phyloP scores from a whole-genome alignment of 2,797 vertebrate species.

The Erethizon dorsatum region DNA sequence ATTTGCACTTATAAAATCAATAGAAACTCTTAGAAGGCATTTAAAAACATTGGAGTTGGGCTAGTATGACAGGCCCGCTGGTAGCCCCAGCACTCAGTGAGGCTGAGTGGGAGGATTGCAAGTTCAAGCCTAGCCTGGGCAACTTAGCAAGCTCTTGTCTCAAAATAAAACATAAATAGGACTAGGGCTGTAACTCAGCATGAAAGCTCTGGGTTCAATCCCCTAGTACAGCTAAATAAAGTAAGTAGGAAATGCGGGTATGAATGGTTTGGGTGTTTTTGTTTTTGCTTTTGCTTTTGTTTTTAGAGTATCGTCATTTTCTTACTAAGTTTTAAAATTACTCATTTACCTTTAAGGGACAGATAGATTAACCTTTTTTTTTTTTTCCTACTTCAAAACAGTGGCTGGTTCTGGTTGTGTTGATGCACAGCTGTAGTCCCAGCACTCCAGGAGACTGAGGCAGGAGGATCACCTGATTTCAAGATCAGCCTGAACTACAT shows the following conservation, averaged over 20 bases:
- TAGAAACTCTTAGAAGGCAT: neutral
- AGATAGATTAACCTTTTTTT: neutral
- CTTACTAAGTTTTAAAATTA: constrained; percentile 42
- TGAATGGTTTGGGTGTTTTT: neutral
- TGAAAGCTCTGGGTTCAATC: neutral
- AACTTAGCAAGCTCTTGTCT: neutral
- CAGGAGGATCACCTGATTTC: neutral
- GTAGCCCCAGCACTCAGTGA: neutral
- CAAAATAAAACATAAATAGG: neutral
- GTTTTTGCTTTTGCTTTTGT: neutral
- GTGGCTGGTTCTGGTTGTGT: neutral
- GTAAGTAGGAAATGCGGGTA: constrained; percentile 13
- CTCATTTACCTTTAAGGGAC: constrained; percentile 33
- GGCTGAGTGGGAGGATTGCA: neutral
- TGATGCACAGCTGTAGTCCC: neutral
- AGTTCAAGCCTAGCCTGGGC: neutral
- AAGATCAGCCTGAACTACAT: neutral
- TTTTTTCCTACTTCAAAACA: neutral
- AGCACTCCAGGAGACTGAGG: neutral
- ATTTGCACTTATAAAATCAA: constrained; percentile 36
- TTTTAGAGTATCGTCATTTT: constrained; percentile 54
- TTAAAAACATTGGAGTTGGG: neutral
- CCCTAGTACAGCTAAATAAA: neutral
- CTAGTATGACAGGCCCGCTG: neutral
- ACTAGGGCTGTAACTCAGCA: neutral